Conservation (phyloP, 2,888 invertebrate species). For the Aelia acuminata region DNA sequence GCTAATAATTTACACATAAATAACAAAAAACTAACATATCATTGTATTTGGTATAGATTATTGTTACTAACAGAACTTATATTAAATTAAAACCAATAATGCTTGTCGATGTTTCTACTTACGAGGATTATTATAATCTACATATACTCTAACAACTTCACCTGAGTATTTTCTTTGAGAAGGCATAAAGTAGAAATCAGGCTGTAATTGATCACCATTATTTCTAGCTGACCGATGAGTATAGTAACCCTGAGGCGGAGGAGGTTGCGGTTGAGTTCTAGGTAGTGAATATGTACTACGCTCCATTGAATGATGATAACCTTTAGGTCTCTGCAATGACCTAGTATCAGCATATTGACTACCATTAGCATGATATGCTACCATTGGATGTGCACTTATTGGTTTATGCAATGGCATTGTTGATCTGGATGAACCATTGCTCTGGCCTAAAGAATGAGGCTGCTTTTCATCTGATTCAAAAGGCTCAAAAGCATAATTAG, state of each 20-base stretch:
- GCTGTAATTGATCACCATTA: slow-evolving; percentile 72
- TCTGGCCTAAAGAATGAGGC: slow-evolving; percentile 68
- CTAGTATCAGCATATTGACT: slow-evolving; percentile 75
- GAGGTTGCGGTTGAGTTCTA: slow-evolving; percentile 73
- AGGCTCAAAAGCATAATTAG: slow-evolving; percentile 91
- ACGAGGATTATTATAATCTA: slow-evolving; percentile 83
- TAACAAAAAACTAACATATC: neutral
- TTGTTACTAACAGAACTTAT: neutral
- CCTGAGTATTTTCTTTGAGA: slow-evolving; percentile 94
- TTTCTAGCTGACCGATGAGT: slow-evolving; percentile 68
- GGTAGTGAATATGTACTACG: slow-evolving; percentile 84
- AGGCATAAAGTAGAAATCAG: slow-evolving; percentile 96
- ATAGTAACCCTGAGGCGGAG: slow-evolving; percentile 67
- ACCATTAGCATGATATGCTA: slow-evolving; percentile 65
- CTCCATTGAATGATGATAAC: slow-evolving; percentile 69
- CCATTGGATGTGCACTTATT: slow-evolving; percentile 66
- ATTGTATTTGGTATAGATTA: slow-evolving; percentile 43
- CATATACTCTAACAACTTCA: slow-evolving; percentile 87
- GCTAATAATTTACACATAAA: slow-evolving; percentile 29
- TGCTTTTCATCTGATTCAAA: slow-evolving; percentile 82
- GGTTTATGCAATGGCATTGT: slow-evolving; percentile 67
- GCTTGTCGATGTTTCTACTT: slow-evolving; percentile 67
- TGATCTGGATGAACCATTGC: slow-evolving; percentile 70
- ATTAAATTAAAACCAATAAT: neutral
- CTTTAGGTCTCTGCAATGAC: slow-evolving; percentile 75